phyloP scores from a whole-genome alignment of 2,797 vertebrate genomes.

The Pseudocheirus occidentalis region DNA sequence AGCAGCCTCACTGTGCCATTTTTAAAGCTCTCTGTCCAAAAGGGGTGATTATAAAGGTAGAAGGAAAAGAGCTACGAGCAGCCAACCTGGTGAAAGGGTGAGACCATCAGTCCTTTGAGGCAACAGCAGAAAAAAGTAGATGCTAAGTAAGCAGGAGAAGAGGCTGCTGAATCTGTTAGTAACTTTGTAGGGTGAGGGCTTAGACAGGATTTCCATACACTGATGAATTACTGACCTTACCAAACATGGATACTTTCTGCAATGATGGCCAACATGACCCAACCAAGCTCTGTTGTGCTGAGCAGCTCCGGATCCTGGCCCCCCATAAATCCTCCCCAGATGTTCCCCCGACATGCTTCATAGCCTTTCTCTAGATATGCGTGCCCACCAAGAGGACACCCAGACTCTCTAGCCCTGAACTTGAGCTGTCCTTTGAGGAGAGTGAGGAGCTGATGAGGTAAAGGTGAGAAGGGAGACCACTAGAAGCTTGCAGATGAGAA shows the following conservation, averaged over 20 bases:
- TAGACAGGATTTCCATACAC: not conserved
- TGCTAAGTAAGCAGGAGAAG: not conserved
- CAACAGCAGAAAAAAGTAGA: not conserved
- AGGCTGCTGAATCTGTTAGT: not conserved
- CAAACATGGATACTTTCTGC: not conserved
- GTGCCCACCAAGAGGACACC: not conserved
- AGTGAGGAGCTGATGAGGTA: not conserved
- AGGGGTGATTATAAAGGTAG: not conserved
- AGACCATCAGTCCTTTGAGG: not conserved
- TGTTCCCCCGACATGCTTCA: not conserved
- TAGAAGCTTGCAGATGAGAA: not conserved
- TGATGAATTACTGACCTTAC: not conserved
- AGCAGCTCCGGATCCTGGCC: not conserved
- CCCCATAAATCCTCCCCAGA: not conserved
- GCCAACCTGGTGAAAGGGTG: not conserved
- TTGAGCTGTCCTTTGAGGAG: not conserved
- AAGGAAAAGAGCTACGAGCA: not conserved
- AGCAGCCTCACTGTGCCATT: not conserved
- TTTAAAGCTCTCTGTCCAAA: not conserved
- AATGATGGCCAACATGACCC: not conserved
- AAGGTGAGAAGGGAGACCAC: not conserved
- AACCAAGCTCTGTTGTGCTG: not conserved
- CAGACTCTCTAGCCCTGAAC: not conserved
- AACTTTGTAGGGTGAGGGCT: not conserved
- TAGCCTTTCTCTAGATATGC: not conserved